Evolutionary conservation across 2,113 vertebrate genomes (phyloP).

Genomic region (Crotalus helleri): DNA sequence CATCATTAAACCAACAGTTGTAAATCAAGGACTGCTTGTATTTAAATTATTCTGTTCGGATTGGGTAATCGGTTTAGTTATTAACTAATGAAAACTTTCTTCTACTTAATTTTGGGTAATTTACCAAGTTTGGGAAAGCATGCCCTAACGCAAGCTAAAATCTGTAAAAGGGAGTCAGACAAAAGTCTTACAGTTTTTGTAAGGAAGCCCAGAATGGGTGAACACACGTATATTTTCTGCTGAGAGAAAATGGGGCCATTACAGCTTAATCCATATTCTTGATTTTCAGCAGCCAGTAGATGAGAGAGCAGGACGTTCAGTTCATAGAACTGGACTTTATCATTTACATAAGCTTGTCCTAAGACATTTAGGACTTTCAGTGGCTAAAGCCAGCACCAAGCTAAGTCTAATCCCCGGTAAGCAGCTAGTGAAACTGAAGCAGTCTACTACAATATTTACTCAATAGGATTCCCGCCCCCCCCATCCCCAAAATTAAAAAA

Average conservation of each 20-base stretch:
- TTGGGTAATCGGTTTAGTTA: too few relatives aligned
- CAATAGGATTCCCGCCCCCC: not conserved
- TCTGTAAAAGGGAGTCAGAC: not conserved
- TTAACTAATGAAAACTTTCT: too few relatives aligned
- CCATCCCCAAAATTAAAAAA: too few relatives aligned
- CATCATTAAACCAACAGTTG: too few relatives aligned
- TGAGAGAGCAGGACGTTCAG: not conserved
- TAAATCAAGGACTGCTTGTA: too few relatives aligned
- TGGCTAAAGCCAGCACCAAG: not conserved
- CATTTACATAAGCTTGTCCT: too few relatives aligned
- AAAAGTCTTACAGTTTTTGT: not conserved
- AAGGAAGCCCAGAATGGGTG: not conserved
- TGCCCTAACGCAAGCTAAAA: not conserved
- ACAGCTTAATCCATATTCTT: not conserved
- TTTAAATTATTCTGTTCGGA: too few relatives aligned
- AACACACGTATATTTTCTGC: not conserved
- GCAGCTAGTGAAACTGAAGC: not conserved
- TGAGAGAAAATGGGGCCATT: not conserved
- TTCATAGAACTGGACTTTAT: not conserved
- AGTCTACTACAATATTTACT: not conserved
- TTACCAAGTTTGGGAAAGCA: too few relatives aligned
- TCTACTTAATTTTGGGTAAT: too few relatives aligned
- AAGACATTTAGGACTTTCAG: not conserved
- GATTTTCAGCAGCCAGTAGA: not conserved
- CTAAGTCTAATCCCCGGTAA: too few relatives aligned